Base-by-base conservation (phyloP, 1,140 invertebrate genomes). In the Leptinotarsa undecemlineata region DNA sequence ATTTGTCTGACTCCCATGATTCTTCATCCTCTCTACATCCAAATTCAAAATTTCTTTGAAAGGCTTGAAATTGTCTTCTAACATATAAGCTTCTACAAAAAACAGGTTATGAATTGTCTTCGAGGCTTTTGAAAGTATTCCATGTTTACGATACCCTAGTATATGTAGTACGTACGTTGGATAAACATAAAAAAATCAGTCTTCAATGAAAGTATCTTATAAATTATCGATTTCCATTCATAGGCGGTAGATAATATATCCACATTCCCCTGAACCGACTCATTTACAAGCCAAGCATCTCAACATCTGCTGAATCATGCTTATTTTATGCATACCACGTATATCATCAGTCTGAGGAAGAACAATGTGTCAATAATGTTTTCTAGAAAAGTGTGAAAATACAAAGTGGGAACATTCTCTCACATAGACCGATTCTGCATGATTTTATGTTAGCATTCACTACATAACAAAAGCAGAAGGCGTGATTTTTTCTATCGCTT, bases 351-450 rank as follows among this genome's bases (percentile, higher is more conserved):
- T 57, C 51, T 57, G 51, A 57, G 13, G 51, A 3, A 57, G 51
- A 57, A 57, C 51, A 57, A 57, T 57, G 51, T 57, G n/a, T 57
- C 51, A 57, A 57, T 57, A 57, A 17, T 57, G 51, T 57, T 57
- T 57, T 57, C 51, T 57, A 17, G 51, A 57, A 57, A 57, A 57
- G 51, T 57, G 15, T 57, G 51, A 57, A 57, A 57, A 57, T 17
- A 57, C 51, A 57, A 57, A 15, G 51, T 57, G 51, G 11, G 33
- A 42, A 42, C 51, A 57, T 57, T 57, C 51, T 57, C 51, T 57
- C 51, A 57, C 51, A 57, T 57, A 57, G 15, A 57, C 51, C 33
- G 33, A 42, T 42, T 42, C 33, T 42, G 8, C 33, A 6, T 33
- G 26, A 2, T 33, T 6, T 33, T 6, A 42, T 42, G 33, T 42